phyloP scores from a whole-genome alignment of 2,888 invertebrate genomes.

The Cerastis leucographa region DNA sequence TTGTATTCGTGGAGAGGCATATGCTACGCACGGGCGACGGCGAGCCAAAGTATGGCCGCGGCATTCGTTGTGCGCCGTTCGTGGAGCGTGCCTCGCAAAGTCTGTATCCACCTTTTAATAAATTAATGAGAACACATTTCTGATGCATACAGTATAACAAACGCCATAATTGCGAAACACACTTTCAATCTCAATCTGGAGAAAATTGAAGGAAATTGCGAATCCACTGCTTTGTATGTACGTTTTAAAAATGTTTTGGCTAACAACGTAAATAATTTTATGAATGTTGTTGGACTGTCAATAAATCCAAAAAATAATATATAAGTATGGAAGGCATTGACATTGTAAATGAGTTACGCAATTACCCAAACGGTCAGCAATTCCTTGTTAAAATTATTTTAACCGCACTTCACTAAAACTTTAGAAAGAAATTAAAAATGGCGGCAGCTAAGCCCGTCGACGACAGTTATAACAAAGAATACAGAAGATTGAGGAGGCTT shows the following conservation, averaged over 20 bases:
- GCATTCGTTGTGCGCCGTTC: no score
- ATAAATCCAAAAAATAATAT: no score
- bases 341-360: background rate
- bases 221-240: background rate
- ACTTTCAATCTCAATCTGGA: background rate
- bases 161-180: background rate
- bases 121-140: background rate
- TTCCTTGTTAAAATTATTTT: background rate
- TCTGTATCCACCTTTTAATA: no score
- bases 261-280: background rate
- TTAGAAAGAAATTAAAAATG: slow-evolving; percentile 70
- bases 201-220: background rate
- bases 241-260: background rate
- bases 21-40: no score
- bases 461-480: slow-evolving; percentile 92
- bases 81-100: no score
- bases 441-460: slow-evolving; percentile 79
- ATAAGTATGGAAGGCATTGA: background rate
- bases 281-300: background rate
- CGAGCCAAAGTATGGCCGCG: no score
- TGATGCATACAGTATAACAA: background rate
- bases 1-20: no score
- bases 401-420: slow-evolving; percentile 15
- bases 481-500: slow-evolving; percentile 92
- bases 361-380: background rate